These are phyloP conservation scores for Quadriops clusia DNA, from an alignment of 2,888 invertebrate genomes.

Conservation along the genomic window DNA sequence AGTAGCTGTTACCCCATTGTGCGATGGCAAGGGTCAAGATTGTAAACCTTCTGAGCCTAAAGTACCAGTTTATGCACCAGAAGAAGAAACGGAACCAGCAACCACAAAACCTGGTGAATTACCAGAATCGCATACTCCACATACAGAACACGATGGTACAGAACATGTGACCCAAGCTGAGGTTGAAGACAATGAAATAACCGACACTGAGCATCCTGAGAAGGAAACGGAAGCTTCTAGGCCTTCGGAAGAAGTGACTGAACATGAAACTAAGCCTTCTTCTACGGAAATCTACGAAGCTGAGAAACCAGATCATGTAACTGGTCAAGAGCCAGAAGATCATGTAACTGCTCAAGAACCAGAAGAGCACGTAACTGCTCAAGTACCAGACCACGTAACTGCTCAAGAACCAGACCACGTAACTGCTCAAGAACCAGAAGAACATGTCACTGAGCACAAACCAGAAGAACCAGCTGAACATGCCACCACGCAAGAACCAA, in stretches of 20 bases:
- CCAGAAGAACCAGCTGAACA: conserved; percentile 6
- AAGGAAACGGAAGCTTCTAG: conserved; percentile 7
- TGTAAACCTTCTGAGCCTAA: conserved; percentile 9
- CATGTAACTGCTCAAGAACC: conserved; percentile 7
- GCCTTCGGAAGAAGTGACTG: conserved; percentile 8
- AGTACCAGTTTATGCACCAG: conserved; percentile 14
- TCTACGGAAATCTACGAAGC: conserved; percentile 2
- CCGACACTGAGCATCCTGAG: not conserved
- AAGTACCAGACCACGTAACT: conserved; percentile 2
- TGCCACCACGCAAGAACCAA: conserved; percentile 10
- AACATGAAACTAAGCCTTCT: conserved; percentile 1
- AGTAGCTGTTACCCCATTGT: too few species aligned
- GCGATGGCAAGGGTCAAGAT: too few species aligned
- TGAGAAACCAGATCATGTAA: conserved; percentile 12
- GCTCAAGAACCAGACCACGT: conserved; percentile 1
- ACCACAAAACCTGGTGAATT: conserved; percentile 5
- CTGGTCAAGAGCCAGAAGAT: conserved; percentile 11
- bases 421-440: conserved; percentile 8
- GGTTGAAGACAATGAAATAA: not conserved
- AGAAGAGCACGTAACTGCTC: conserved; percentile 1
- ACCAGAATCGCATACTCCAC: conserved; percentile 5
- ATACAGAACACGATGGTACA: not conserved
- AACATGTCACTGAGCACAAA: conserved; percentile 9
- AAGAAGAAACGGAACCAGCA: conserved; percentile 10
- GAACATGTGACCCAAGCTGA: not conserved